phyloP scores from a whole-genome alignment of 2,888 invertebrate species.

The Quadriops clusia region DNA sequence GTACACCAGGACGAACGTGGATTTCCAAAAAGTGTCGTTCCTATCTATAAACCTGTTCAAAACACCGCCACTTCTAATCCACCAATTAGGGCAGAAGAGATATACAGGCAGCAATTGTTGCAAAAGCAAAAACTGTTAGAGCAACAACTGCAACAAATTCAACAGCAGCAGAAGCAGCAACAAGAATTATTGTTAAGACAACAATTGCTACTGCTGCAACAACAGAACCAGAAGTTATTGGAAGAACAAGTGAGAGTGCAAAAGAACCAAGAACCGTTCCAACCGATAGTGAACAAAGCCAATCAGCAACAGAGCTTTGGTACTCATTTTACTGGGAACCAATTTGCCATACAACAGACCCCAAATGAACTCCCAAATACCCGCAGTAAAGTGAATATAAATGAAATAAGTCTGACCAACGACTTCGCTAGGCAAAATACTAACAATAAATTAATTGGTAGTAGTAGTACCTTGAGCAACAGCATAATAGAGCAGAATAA shows the following conservation, averaged over 20 bases:
- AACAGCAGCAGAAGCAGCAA: conserved; percentile 51
- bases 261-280: conserved; percentile 31
- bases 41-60: conserved; percentile 47
- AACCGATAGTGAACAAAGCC: conserved; percentile 17
- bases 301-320: conserved; percentile 7
- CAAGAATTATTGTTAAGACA: conserved; percentile 56
- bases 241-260: conserved; percentile 29
- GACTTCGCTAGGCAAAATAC: too few species aligned
- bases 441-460: too few species aligned
- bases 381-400: conserved; percentile 1
- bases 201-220: conserved; percentile 42
- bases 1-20: conserved; percentile 73
- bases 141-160: conserved; percentile 46
- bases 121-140: conserved; percentile 49
- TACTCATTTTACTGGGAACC: conserved; percentile 1
- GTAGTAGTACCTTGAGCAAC: too few species aligned
- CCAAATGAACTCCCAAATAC: conserved; percentile 9
- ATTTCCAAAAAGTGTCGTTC: conserved; percentile 66
- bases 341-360: conserved; percentile 20
- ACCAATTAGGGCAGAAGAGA: conserved; percentile 13
- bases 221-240: conserved; percentile 22
- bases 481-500: too few species aligned
- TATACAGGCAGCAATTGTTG: conserved; percentile 31
- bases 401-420: conserved; percentile 7
- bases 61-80: too few species aligned